Conservation (phyloP, 2,113 vertebrate genomes). For the Pteronura brasiliensis region DNA sequence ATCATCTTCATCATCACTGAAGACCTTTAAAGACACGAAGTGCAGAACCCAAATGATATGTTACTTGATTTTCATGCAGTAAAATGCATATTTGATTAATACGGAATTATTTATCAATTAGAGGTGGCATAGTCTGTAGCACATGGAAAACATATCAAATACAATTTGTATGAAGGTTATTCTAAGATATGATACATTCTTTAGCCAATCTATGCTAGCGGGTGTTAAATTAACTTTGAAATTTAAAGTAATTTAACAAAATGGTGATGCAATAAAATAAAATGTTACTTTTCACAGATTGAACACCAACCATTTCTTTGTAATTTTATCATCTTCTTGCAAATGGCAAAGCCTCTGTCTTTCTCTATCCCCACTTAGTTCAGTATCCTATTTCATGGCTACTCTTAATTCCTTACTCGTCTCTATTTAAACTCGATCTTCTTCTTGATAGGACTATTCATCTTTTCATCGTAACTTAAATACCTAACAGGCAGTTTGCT, state of each 20-base stretch:
- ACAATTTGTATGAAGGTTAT: slow-evolving; percentile 49
- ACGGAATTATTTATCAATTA: slow-evolving; percentile 46
- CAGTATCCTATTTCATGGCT: slow-evolving; percentile 26
- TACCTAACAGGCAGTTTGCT: slow-evolving; percentile 74
- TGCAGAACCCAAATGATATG: slow-evolving; percentile 27
- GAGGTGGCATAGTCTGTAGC: slow-evolving; percentile 2
- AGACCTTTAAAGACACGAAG: slow-evolving; percentile 43
- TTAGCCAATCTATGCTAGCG: slow-evolving; percentile 5
- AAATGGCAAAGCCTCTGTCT: neutral
- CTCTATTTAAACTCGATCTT: slow-evolving; percentile 65
- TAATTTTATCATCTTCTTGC: neutral
- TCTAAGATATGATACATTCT: slow-evolving; percentile 33
- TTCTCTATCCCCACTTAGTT: neutral
- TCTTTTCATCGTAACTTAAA: slow-evolving; percentile 76
- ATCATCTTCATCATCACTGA: slow-evolving; percentile 12
- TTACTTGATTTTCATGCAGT: slow-evolving; percentile 49
- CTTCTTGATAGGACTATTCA: slow-evolving; percentile 53
- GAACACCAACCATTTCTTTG: neutral
- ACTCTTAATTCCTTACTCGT: slow-evolving; percentile 57
- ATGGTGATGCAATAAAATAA: slow-evolving; percentile 4
- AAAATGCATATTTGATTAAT: slow-evolving; percentile 52
- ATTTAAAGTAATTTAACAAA: slow-evolving; percentile 49
- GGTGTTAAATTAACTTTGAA: slow-evolving; percentile 60
- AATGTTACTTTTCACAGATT: slow-evolving; percentile 30
- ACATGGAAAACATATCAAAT: slow-evolving; percentile 22